Evolutionary conservation across 2,113 vertebrate genomes (phyloP).

Genomic region (Silurus glanis): DNA sequence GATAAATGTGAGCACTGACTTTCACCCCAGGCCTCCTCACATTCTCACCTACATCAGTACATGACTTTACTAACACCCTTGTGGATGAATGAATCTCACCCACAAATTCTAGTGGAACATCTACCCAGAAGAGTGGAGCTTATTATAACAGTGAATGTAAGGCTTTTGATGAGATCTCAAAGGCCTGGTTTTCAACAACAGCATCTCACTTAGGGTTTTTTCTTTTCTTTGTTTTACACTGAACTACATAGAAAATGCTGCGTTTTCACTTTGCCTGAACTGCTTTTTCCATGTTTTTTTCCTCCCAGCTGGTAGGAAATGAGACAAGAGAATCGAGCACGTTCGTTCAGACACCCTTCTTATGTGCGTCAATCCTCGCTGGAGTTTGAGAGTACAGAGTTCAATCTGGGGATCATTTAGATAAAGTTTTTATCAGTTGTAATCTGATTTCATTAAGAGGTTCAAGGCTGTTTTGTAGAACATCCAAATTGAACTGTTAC

Average conservation of each 20-base stretch:
- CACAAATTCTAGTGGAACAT: too few relatives aligned
- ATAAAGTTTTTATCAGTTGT: not conserved
- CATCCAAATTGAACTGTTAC: not conserved
- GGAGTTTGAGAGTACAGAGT: not conserved
- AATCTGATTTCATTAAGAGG: not conserved
- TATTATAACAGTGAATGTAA: too few relatives aligned
- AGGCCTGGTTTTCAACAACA: not conserved
- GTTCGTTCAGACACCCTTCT: slow-evolving; percentile 43
- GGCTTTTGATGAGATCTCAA: too few relatives aligned
- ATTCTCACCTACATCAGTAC: too few relatives aligned
- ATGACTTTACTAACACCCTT: too few relatives aligned
- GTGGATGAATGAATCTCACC: too few relatives aligned
- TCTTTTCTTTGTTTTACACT: not conserved
- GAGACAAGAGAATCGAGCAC: slow-evolving; percentile 69
- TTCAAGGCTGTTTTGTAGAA: not conserved
- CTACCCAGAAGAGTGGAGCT: too few relatives aligned
- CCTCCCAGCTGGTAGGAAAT: slow-evolving; percentile 67
- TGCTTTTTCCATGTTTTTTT: slow-evolving; percentile 51
- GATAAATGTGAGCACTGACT: too few relatives aligned
- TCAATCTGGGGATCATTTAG: not conserved
- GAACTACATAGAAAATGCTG: not conserved
- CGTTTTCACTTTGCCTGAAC: slow-evolving; percentile 32
- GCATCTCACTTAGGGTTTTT: not conserved
- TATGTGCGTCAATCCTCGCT: not conserved
- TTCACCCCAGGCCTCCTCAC: too few relatives aligned